A percentile compares a stretch with the other conserved stretches of the same genome.
These are phyloP conservation scores for Chloroclystis v-ata DNA, from an alignment of 2,888 invertebrate genomes.

Conservation along the genomic window DNA sequence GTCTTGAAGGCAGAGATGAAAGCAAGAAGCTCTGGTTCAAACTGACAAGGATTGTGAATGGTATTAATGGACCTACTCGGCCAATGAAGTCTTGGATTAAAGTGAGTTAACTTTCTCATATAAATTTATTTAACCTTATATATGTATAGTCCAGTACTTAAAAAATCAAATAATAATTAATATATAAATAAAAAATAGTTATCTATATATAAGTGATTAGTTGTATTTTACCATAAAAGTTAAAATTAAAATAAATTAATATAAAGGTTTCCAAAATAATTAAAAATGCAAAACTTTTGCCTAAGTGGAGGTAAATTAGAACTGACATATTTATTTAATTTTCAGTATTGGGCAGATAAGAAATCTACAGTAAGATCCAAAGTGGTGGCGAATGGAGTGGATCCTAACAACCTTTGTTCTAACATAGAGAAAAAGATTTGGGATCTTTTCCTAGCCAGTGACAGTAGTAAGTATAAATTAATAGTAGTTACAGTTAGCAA, in stretches of 20 bases:
- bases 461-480: constrained; percentile 36
- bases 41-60: constrained; percentile 59
- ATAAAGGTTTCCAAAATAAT: too few species aligned
- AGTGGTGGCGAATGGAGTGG: constrained; percentile 55
- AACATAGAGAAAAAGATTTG: constrained; percentile 69
- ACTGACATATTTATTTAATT: neutral
- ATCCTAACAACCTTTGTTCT: constrained; percentile 56
- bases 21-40: constrained; percentile 66
- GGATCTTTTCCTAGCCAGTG: constrained; percentile 57
- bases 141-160: too few species aligned
- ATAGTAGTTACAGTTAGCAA: too few species aligned
- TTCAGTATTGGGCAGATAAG: constrained; percentile 72
- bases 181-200: too few species aligned
- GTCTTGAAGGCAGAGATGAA: constrained; percentile 61
- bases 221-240: too few species aligned
- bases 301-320: too few species aligned
- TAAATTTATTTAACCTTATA: too few species aligned
- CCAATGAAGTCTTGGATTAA: constrained; percentile 73
- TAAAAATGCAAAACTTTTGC: too few species aligned
- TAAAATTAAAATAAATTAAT: too few species aligned
- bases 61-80: constrained; percentile 58
- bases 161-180: too few species aligned
- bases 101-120: too few species aligned
- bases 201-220: too few species aligned
- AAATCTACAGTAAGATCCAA: constrained; percentile 67